Base-by-base conservation (phyloP, 1,140 invertebrate genomes). In the Wasmannia auropunctata region DNA sequence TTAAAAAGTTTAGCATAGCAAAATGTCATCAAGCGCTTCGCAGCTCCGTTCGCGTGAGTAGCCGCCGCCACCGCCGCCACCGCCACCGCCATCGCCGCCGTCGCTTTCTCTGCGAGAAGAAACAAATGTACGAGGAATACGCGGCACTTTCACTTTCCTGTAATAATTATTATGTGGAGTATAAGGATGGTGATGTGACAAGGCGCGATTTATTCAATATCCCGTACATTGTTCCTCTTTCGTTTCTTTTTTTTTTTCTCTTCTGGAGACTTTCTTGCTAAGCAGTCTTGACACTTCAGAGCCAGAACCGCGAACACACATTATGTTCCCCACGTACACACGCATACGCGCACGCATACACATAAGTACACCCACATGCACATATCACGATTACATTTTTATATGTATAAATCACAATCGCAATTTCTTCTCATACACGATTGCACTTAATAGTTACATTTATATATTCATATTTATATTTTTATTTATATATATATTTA, bases 381-480 rank as follows among this genome's bases (percentile, higher is more conserved):
- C 56, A 88, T 80, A 87, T 85, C 58, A 81, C 54, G 77, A 76
- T 75, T 70, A 86, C 80, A 80, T 60, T 56, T 60, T 74, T 83
- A 62, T 85, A 74, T 80, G 86, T 91, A 86, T 88, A 87, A 91
- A 89, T 86, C 63, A 91, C 74, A 87, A 88, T 88, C 87, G 77
- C 87, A 87, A 70, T 67, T 81, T 58, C 65, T 58, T 75, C 69
- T 67, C 85, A 46, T 79, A 90, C 80, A 79, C 90, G 83, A 88
- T 79, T 90, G 88, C 85, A 90, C 86, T 83, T 90, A 87, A 62
- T 90, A 51, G 22, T 87, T 90, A 90, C 79, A 89, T 83, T 54
- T 87, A 89, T 77, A 77, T 80, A 79, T 85, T 54, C n/a, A 56
- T 89, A 81, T 67, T 16, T 81, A 31, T 51, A 70, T 56, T 37